phyloP scores from a whole-genome alignment of 2,797 vertebrate genomes.

The Hipposideros larvatus region DNA sequence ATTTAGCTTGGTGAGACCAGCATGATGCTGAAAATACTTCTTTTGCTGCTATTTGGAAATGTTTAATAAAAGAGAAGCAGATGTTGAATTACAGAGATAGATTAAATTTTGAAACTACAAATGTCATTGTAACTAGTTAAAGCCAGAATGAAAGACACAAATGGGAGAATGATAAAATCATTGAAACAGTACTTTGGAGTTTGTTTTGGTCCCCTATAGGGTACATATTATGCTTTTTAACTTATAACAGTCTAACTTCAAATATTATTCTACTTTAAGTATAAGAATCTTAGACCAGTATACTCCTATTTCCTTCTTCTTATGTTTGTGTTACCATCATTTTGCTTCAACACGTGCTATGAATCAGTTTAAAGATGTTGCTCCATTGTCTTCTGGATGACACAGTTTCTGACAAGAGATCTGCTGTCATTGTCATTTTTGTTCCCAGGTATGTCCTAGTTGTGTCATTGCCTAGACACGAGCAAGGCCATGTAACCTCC shows the following conservation, averaged over 20 bases:
- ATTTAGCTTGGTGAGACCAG: constrained; percentile 78
- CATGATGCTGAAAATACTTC: constrained; percentile 68
- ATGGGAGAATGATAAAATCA: constrained; percentile 60
- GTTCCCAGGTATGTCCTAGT: not conserved
- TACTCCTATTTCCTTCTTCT: constrained; percentile 37
- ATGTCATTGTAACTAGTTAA: constrained; percentile 55
- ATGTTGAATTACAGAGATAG: constrained; percentile 67
- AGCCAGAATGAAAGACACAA: constrained; percentile 53
- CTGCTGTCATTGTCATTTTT: not conserved
- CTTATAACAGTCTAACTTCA: not conserved
- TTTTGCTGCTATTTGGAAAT: constrained; percentile 68
- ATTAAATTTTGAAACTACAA: constrained; percentile 68
- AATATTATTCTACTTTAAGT: not conserved
- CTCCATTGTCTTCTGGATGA: not conserved
- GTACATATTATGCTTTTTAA: constrained; percentile 24
- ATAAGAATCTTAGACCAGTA: not conserved
- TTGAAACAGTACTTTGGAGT: constrained; percentile 35
- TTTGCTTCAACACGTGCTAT: not conserved
- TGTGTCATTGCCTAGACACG: not conserved
- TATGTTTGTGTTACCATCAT: not conserved
- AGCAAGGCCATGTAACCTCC: not conserved
- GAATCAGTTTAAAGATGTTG: not conserved
- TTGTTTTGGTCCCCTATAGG: not conserved
- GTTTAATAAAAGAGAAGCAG: constrained; percentile 75
- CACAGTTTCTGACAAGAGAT: not conserved